Evolutionary conservation across 2,113 vertebrate species (phyloP).

Genomic region (Crocuta crocuta): DNA sequence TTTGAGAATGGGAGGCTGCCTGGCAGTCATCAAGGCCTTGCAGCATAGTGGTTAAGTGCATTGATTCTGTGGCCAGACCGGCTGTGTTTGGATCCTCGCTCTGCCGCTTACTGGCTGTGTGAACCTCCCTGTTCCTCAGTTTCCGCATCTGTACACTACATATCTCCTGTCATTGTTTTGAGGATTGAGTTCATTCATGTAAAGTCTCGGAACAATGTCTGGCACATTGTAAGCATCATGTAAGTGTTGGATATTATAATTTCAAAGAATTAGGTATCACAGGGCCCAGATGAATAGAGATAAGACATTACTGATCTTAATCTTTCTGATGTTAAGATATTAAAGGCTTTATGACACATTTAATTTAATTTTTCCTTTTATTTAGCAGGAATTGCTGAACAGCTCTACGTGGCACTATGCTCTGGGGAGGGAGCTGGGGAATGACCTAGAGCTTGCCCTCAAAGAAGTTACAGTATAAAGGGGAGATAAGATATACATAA

Average conservation of each 20-base stretch:
- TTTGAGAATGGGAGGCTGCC: background rate
- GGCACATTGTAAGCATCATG: background rate
- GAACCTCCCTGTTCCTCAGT: background rate
- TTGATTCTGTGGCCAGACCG: background rate
- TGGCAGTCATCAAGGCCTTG: background rate
- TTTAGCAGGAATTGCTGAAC: constrained; percentile 20
- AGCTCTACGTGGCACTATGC: background rate
- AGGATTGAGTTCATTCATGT: constrained; percentile 2
- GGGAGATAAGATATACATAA: background rate
- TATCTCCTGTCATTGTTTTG: background rate
- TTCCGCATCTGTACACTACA: background rate
- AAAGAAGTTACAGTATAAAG: constrained; percentile 25
- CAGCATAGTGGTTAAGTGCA: background rate
- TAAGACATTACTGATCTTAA: constrained; percentile 16
- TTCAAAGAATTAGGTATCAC: background rate
- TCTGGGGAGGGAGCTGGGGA: background rate
- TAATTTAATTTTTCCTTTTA: constrained; percentile 12
- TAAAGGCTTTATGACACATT: constrained; percentile 28
- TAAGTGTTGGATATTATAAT: background rate
- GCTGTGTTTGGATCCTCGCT: background rate
- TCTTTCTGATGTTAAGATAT: constrained; percentile 30
- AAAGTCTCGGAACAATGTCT: constrained; percentile 11
- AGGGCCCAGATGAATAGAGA: background rate
- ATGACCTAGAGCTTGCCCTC: constrained; percentile 1
- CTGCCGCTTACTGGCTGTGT: background rate